A percentile compares a stretch with the other conserved stretches of the same genome.
phyloP scores from a whole-genome alignment of 53 echinoderm and acorn worm species.

The Patiria pectinifera region DNA sequence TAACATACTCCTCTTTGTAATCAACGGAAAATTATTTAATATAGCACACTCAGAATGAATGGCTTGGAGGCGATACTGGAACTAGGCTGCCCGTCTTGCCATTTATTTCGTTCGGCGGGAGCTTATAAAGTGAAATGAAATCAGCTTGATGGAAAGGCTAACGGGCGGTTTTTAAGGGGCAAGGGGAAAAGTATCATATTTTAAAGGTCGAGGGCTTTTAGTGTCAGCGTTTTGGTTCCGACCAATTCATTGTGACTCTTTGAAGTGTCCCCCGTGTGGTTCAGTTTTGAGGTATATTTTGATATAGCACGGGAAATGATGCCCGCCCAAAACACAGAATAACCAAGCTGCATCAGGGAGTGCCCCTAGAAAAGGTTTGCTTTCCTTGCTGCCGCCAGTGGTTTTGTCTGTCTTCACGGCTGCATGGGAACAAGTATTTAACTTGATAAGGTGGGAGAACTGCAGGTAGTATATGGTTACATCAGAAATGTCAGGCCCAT shows the following conservation, averaged over 20 bases:
- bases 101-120: conserved; percentile 10
- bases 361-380: too few species aligned
- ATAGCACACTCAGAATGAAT: conserved; percentile 53
- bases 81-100: neutral
- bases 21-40: conserved; percentile 59
- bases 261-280: neutral
- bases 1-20: conserved; percentile 45
- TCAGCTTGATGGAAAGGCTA: neutral
- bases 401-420: too few species aligned
- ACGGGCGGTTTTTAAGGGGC: neutral
- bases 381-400: too few species aligned
- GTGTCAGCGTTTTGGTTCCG: neutral
- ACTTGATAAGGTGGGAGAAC: too few species aligned
- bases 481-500: too few species aligned
- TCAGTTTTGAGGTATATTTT: neutral
- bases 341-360: too few species aligned
- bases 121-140: conserved; percentile 21
- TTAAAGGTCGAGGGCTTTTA: neutral
- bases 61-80: neutral
- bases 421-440: too few species aligned
- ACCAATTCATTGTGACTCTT: neutral
- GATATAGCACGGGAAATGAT: too few species aligned
- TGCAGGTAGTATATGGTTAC: too few species aligned
- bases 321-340: too few species aligned
- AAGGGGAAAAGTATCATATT: neutral